Base-by-base conservation (phyloP, 1,140 invertebrate genomes). In the Magallana angulata region DNA sequence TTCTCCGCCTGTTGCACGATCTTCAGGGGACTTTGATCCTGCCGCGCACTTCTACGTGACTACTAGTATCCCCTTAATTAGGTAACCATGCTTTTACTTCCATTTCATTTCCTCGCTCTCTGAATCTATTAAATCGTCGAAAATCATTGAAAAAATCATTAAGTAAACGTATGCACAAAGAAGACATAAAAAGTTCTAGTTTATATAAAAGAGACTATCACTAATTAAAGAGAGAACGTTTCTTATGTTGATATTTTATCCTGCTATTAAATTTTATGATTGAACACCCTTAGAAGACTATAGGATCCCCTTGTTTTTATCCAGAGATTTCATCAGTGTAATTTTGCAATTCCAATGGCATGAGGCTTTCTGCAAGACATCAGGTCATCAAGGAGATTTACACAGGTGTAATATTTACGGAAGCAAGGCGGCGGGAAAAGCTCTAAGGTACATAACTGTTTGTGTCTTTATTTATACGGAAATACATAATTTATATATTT, bases 301-400 rank as follows among this genome's bases (percentile, higher is more conserved):
- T 48, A 48, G 36, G 36, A 48, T 48, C 2, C 36, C n/a, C 14
- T 57, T 36, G 11, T 59, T 85, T 57, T 59, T 64, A 87, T 91
- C 57, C 89, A 94, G 94, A 84, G 94, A 94, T 60, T 93, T 94
- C 87, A 88, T 94, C 30, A 97, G 97, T 89, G 97, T 97, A 1
- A 96, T 99, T 7, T 96, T 99, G 3, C 98, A 99, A 94, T 99
- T 99, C 95, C 98, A 99, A 94, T 96, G 99, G 16, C 97, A 98
- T 94, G 95, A 97, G 64, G 96, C 97, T 2, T 94, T 99, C 82
- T 99, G 98, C 92, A 95, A 96, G 76, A 96, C 96, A 0, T 97
- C 98, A 0, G 96, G 97, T 3, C 97, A 98, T 92, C 94, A 92
- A 0, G 96, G 96, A 84, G 97, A 97, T 0, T 94, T 99, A n/a